Evolutionary conservation across 2,113 vertebrate genomes (phyloP).

Genomic region (Callaeas wilsoni): DNA sequence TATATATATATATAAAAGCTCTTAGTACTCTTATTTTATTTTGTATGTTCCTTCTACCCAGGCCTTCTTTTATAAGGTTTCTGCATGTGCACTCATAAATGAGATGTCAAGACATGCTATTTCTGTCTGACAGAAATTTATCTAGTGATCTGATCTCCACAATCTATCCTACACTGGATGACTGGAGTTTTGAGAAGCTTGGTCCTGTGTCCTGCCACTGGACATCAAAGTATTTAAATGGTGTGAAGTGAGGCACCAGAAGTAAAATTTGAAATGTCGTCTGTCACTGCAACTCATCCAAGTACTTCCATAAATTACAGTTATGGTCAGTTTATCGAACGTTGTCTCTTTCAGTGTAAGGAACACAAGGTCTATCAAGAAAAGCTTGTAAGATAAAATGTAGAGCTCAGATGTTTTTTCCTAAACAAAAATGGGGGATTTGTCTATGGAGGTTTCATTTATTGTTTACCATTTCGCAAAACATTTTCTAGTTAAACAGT

Average conservation of each 20-base stretch:
- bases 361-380: background rate
- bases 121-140: background rate
- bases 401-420: background rate
- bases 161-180: background rate
- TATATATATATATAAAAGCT: background rate
- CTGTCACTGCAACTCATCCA: background rate
- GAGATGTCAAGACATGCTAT: background rate
- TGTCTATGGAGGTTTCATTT: background rate
- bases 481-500: background rate
- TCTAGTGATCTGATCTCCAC: background rate
- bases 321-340: background rate
- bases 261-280: background rate
- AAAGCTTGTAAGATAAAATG: background rate
- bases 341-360: background rate
- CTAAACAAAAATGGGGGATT: background rate
- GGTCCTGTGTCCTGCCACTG: background rate
- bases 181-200: background rate
- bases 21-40: background rate
- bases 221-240: background rate
- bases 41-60: background rate
- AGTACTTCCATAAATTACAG: background rate
- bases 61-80: background rate
- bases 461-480: background rate
- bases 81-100: background rate
- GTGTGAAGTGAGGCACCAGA: background rate